phyloP scores from a whole-genome alignment of 2,797 vertebrate genomes.

The Sparus aurata region DNA sequence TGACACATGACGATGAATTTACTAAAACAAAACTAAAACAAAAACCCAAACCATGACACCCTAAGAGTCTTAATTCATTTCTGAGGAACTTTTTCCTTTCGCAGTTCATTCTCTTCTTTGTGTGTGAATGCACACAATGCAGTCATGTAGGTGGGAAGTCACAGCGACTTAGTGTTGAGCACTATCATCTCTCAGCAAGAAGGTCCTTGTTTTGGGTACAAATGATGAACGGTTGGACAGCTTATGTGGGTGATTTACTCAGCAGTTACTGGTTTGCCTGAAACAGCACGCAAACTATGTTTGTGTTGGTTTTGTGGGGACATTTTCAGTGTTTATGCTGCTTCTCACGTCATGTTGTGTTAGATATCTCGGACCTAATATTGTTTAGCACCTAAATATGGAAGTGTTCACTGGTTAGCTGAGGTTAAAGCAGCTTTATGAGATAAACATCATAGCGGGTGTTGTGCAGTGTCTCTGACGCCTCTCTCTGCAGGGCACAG shows the following conservation, averaged over 20 bases:
- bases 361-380: neutral
- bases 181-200: conserved; percentile 12
- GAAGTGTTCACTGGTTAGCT: conserved; percentile 10
- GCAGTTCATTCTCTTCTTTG: neutral
- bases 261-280: conserved; percentile 3
- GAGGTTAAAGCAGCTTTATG: conserved; percentile 25
- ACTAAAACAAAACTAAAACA: too few species aligned
- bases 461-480: conserved; percentile 17
- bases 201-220: neutral
- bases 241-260: conserved; percentile 9
- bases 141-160: conserved; percentile 3
- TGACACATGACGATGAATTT: too few species aligned
- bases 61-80: too few species aligned
- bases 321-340: neutral
- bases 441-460: conserved; percentile 14
- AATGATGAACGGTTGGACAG: conserved; percentile 18
- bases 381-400: conserved; percentile 20
- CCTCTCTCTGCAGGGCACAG: conserved; percentile 29
- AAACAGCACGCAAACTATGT: neutral
- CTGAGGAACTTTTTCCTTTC: neutral
- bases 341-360: conserved; percentile 31
- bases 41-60: too few species aligned
- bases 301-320: neutral
- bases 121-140: conserved; percentile 6
- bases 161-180: conserved; percentile 9